Evolutionary conservation across 1,140 invertebrate genomes (phyloP), one percentile per base, ranked within the genome.

Genomic region (Drosophila chauvacae): DNA sequence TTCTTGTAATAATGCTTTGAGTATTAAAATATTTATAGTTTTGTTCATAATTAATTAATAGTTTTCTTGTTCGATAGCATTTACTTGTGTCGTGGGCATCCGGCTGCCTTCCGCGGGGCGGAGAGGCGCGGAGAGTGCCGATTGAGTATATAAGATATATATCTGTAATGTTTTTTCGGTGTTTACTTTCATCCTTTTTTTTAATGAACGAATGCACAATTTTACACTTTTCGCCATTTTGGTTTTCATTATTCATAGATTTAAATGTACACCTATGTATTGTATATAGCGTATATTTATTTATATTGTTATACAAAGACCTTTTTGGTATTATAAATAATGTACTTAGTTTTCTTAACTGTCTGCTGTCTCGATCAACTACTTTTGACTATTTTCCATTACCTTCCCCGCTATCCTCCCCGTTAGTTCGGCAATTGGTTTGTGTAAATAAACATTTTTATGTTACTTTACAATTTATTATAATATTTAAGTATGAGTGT

Each of bases 121-220:
- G 30, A 35, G 47, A 48, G 53, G 62, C 57, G 58, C 77, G 72
- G 69, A 59, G 80, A 68, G 68, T 60, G 53, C 76, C 65, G 82
- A 80, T 90, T 88, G 85, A 90, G 57, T 81, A 72, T 81, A 81
- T 81, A 63, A 73, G 60, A 82, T 63, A 87, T 79, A 86, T 87
- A 82, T 80, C 73, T 88, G 77, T 87, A 88, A 81, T 84, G 77
- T 90, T 87, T 87, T 81, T 86, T 86, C 85, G 85, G 85, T 90
- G 85, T 90, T 90, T 90, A 90, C 85, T 90, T 90, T 90, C 85
- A 90, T 90, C 85, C 85, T 90, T 88, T 85, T 88, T 90, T 87
- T 88, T 85, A 71, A 85, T 90, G 85, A 90, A 90, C 85, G 85
- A 90, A 90, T 90, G 85, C 86, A 90, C 81, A 85, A 68, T 90